Percentiles rank a stretch among this genome's conserved stretches.
Conservation (phyloP, 1,140 invertebrate genomes). For the Nylanderia fulva region DNA sequence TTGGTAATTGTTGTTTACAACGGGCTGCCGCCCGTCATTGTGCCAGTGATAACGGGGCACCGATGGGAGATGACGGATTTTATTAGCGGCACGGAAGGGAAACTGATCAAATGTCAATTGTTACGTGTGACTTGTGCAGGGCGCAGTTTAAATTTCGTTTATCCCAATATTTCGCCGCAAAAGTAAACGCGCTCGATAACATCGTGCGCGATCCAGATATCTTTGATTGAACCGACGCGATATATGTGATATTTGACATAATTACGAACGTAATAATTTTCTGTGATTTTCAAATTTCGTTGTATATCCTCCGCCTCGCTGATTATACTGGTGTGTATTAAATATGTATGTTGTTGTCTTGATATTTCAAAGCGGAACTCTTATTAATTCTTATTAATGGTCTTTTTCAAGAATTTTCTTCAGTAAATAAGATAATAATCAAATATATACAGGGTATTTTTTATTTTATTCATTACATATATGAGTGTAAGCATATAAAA, state of each 20-base stretch:
- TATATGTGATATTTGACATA: background rate
- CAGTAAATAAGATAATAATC: too few relatives aligned
- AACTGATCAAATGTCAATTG: slow-evolving; percentile 42
- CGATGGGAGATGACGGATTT: slow-evolving; percentile 43
- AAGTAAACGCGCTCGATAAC: background rate
- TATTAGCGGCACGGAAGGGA: slow-evolving; percentile 26
- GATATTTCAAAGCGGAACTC: background rate
- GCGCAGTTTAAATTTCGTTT: background rate
- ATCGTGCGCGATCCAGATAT: background rate
- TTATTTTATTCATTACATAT: too few relatives aligned
- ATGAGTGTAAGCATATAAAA: too few relatives aligned
- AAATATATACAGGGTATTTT: too few relatives aligned
- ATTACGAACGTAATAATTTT: background rate
- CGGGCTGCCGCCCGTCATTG: slow-evolving; percentile 31
- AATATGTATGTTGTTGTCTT: background rate
- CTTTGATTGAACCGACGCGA: background rate
- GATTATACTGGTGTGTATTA: too few relatives aligned
- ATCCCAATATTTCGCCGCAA: background rate
- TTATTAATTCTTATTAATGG: too few relatives aligned
- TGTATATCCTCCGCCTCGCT: too few relatives aligned
- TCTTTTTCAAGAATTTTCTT: too few relatives aligned
- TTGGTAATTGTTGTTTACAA: slow-evolving; percentile 60
- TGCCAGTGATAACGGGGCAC: slow-evolving; percentile 14
- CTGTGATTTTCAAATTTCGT: background rate
- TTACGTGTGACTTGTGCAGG: slow-evolving; percentile 15